A percentile compares a stretch with the other conserved stretches of the same genome.
phyloP scores from a whole-genome alignment of 2,797 vertebrate species.

The Karalla daura region DNA sequence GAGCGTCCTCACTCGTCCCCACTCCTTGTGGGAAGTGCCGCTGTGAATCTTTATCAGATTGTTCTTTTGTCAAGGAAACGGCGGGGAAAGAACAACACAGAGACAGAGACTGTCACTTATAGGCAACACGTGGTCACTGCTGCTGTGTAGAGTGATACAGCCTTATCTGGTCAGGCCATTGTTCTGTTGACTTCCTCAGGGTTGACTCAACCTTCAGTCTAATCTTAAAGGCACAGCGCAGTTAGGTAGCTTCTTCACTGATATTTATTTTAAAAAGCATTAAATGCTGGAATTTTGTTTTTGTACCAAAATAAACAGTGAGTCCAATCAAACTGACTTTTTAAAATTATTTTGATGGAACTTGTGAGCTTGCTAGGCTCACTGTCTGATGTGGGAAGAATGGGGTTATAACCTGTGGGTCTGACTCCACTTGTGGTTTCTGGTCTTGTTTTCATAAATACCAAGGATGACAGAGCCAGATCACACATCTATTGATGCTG shows the following conservation, averaged over 20 bases:
- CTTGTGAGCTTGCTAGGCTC: not conserved
- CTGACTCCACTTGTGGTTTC: not conserved
- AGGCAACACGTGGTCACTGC: slow-evolving; percentile 15
- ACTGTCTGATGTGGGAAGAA: not conserved
- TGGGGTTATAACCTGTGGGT: not conserved
- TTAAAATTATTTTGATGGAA: not conserved
- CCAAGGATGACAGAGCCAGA: not conserved
- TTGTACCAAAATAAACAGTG: not conserved
- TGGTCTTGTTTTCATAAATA: not conserved
- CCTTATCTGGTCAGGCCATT: slow-evolving; percentile 67
- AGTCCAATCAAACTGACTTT: not conserved
- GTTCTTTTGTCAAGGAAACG: slow-evolving; percentile 45
- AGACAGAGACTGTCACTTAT: slow-evolving; percentile 22
- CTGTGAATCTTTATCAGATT: slow-evolving; percentile 36
- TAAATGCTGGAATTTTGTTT: too few species aligned
- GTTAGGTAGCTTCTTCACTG: not conserved
- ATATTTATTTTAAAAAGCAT: too few species aligned
- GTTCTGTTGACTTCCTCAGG: slow-evolving; percentile 61
- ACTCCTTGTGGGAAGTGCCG: slow-evolving; percentile 28
- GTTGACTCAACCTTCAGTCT: slow-evolving; percentile 15
- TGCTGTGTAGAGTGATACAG: slow-evolving; percentile 38
- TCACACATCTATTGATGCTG: not conserved
- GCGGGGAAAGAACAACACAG: slow-evolving; percentile 42
- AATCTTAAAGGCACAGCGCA: slow-evolving; percentile 24
- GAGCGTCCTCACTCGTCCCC: not conserved